These are phyloP conservation scores for Maniola jurtina DNA, from an alignment of 1,140 invertebrate species.

Conservation along the genomic window DNA sequence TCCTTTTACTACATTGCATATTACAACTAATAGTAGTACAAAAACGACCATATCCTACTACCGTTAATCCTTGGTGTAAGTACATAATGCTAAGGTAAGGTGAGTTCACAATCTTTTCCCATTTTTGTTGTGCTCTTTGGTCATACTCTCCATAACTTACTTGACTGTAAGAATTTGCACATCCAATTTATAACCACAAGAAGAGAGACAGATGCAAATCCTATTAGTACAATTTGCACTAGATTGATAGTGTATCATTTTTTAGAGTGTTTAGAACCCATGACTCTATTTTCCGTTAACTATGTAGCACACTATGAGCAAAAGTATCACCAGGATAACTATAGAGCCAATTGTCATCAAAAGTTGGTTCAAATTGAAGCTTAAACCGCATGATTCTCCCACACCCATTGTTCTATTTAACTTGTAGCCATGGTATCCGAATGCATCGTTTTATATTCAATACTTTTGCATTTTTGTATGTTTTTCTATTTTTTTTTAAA, in stretches of 20 bases:
- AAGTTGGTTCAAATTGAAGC: constrained; percentile 52
- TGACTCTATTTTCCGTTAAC: constrained; percentile 46
- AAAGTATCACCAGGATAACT: constrained; percentile 56
- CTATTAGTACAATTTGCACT: constrained; percentile 48
- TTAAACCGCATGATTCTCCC: constrained; percentile 31
- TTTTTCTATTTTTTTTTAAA: background rate
- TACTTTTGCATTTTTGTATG: background rate
- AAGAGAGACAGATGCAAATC: constrained; percentile 54
- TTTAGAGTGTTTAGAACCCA: constrained; percentile 27
- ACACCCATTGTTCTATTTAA: constrained; percentile 21
- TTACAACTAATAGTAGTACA: constrained; percentile 34
- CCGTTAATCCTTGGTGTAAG: constrained; percentile 34
- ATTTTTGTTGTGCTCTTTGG: constrained; percentile 12
- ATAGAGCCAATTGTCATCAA: constrained; percentile 58
- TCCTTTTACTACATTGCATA: constrained; percentile 33
- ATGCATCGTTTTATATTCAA: background rate
- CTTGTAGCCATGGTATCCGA: constrained; percentile 1
- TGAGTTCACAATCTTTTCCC: constrained; percentile 19
- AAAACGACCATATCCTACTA: constrained; percentile 39
- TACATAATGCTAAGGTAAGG: too few relatives aligned
- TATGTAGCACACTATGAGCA: constrained; percentile 58
- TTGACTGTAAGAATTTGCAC: constrained; percentile 58
- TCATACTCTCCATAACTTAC: constrained; percentile 23
- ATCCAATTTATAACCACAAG: constrained; percentile 58
- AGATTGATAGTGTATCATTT: constrained; percentile 46